Percentiles rank a stretch among this genome's conserved stretches.
These are phyloP conservation scores for Geodia barretti DNA, from an alignment of 37 sponge, comb jelly and placozoan genomes.

Conservation along the genomic window DNA sequence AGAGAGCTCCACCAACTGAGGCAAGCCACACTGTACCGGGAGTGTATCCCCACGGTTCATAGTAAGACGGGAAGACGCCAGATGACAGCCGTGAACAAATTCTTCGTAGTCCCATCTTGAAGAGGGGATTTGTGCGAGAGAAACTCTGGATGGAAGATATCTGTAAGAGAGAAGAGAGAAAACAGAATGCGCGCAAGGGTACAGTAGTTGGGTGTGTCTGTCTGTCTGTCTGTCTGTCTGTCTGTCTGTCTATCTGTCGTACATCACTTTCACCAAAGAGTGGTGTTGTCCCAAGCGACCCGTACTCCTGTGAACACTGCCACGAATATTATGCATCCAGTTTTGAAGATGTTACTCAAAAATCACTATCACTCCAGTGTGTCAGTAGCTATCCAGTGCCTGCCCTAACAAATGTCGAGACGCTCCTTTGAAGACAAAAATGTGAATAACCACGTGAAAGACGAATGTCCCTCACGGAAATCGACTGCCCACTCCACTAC, in stretches of 20 bases:
- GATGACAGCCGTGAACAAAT: slow-evolving; percentile 97
- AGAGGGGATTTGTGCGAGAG: slow-evolving; percentile 97
- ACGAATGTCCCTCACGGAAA: slow-evolving; percentile 18
- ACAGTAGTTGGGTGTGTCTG: no score
- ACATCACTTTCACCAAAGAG: background rate
- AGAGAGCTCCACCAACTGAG: no score
- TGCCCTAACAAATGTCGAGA: slow-evolving; percentile 36
- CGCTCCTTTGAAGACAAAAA: slow-evolving; percentile 22
- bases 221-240: no score
- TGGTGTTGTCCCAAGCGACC: slow-evolving; percentile 34
- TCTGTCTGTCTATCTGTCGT: no score
- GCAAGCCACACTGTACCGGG: no score
- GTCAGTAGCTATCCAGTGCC: background rate
- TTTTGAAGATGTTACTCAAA: slow-evolving; percentile 19
- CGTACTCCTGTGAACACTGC: slow-evolving; percentile 40
- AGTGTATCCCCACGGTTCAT: slow-evolving; percentile 99
- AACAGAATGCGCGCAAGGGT: no score
- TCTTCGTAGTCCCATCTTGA: slow-evolving; percentile 97
- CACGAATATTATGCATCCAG: slow-evolving; percentile 30
- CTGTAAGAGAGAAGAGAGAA: no score
- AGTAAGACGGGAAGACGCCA: slow-evolving; percentile 99
- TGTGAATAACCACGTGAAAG: slow-evolving; percentile 14
- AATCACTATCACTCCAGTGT: slow-evolving; percentile 21
- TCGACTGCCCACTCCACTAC: slow-evolving; percentile 19
- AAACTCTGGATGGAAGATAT: slow-evolving; percentile 98